A percentile compares a stretch with the other conserved stretches of the same genome.
These are phyloP conservation scores for Alloplasta piceator DNA, from an alignment of 2,888 invertebrate genomes.

Conservation along the genomic window DNA sequence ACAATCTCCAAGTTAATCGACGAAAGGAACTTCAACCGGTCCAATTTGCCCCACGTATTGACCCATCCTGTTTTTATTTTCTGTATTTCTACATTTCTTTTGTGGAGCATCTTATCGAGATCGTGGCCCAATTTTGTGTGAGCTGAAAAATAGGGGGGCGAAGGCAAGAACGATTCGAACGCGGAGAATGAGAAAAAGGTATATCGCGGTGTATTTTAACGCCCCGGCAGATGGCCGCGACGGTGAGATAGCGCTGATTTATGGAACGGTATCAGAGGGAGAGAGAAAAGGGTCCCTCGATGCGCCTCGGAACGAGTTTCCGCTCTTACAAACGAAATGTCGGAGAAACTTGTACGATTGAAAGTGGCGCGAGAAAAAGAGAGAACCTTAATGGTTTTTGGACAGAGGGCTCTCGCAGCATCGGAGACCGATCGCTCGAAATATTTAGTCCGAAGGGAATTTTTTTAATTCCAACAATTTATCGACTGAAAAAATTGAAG, in stretches of 20 bases:
- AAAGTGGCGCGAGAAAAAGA: constrained; percentile 53
- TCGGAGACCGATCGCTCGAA: constrained; percentile 43
- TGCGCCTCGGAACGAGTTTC: constrained; percentile 66
- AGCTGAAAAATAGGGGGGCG: constrained; percentile 44
- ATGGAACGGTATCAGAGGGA: constrained; percentile 73
- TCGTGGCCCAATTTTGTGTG: constrained; percentile 78
- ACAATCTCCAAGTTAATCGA: no score
- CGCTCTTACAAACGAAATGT: constrained; percentile 62
- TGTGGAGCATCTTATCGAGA: constrained; percentile 65
- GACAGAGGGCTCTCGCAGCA: constrained; percentile 39
- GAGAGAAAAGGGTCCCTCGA: constrained; percentile 64
- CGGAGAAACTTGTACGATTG: constrained; percentile 42
- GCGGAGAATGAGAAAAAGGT: constrained; percentile 32
- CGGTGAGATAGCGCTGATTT: constrained; percentile 79
- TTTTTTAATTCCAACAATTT: no score
- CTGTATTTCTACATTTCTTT: constrained; percentile 9
- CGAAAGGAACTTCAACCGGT: neutral
- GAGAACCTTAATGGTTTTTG: constrained; percentile 65
- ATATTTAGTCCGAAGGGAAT: no score
- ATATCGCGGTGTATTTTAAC: constrained; percentile 61
- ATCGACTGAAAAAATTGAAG: no score
- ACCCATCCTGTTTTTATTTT: neutral
- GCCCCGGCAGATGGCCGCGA: constrained; percentile 74
- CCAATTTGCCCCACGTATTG: neutral
- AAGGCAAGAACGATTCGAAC: constrained; percentile 35